These are phyloP conservation scores for Columbina picui DNA, from an alignment of 2,113 vertebrate species.

Conservation along the genomic window DNA sequence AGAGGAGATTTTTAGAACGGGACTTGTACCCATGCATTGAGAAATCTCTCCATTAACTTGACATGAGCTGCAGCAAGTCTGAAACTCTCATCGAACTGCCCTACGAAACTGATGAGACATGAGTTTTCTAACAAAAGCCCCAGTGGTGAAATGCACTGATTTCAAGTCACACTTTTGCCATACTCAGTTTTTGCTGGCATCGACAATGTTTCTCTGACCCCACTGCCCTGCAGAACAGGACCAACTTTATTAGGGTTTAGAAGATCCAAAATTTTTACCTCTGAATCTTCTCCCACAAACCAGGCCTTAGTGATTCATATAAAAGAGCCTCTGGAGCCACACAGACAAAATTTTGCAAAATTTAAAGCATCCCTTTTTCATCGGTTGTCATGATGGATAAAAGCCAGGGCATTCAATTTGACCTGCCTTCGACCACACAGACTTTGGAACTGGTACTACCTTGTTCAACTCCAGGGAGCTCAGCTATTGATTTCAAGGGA, in stretches of 20 bases:
- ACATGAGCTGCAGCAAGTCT: neutral
- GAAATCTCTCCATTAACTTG: conserved; percentile 8
- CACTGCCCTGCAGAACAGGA: neutral
- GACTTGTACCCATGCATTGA: neutral
- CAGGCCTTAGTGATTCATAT: neutral
- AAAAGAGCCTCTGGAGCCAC: neutral
- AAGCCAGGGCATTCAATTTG: neutral
- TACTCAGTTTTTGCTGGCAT: neutral
- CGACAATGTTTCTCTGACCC: neutral
- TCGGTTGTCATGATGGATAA: neutral
- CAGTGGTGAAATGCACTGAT: conserved; percentile 2
- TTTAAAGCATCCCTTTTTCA: neutral
- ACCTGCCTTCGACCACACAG: neutral
- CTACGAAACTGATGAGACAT: neutral
- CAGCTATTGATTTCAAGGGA: neutral
- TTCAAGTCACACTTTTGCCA: conserved; percentile 38
- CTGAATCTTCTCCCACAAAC: neutral
- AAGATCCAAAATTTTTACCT: neutral
- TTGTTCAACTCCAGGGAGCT: neutral
- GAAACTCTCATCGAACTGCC: neutral
- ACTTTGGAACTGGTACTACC: neutral
- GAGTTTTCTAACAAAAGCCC: neutral
- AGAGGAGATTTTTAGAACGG: neutral
- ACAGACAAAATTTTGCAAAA: neutral
- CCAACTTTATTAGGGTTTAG: neutral